Evolutionary conservation across 2,113 vertebrate species (phyloP).

Genomic region (Calyptomena viridis): DNA sequence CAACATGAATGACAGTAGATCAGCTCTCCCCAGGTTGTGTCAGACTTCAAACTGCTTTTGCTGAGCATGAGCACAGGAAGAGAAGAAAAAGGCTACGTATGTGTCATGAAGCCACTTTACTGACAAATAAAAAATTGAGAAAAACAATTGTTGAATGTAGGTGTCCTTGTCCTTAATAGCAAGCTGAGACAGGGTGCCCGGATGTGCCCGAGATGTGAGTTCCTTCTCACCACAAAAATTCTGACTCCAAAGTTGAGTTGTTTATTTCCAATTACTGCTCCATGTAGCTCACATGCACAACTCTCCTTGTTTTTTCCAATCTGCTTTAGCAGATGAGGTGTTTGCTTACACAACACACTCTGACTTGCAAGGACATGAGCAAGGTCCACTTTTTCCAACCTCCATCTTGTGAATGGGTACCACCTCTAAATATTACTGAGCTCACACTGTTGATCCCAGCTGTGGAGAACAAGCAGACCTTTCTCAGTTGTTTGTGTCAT

Average conservation of each 20-base stretch:
- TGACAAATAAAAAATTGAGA: neutral
- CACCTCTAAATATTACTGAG: neutral
- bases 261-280: neutral
- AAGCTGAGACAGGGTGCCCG: neutral
- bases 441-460: neutral
- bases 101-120: neutral
- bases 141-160: neutral
- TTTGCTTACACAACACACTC: neutral
- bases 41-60: neutral
- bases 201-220: neutral
- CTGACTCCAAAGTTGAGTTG: rapidly evolving
- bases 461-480: neutral
- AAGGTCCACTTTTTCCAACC: neutral
- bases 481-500: neutral
- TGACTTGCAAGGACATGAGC: neutral
- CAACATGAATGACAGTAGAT: neutral
- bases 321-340: neutral
- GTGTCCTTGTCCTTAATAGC: neutral
- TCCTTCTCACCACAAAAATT: neutral
- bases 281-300: neutral
- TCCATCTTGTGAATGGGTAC: rapidly evolving
- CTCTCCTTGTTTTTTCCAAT: neutral
- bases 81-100: neutral
- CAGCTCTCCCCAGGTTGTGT: neutral
- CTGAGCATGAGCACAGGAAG: neutral